Percentiles rank a stretch among this genome's conserved stretches.
Conservation (phyloP, 2,113 vertebrate genomes). For the Sinocyclocheilus anophthalmus region DNA sequence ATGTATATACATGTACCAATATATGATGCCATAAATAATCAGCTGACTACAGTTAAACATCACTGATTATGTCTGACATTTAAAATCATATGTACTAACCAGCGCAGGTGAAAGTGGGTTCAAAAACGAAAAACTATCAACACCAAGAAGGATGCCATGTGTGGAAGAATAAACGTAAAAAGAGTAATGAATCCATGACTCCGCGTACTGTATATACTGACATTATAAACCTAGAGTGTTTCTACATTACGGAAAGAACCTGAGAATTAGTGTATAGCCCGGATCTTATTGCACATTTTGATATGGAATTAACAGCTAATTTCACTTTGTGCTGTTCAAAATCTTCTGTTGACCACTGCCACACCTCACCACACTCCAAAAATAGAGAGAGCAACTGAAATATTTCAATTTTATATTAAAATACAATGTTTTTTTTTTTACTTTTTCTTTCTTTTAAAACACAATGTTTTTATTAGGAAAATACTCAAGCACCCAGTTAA, state of each 20-base stretch:
- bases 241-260: constrained; percentile 3
- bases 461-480: constrained; percentile 10
- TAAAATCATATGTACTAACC: not conserved
- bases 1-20: constrained; percentile 4
- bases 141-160: not conserved
- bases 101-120: not conserved
- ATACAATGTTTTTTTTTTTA: not conserved
- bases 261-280: constrained; percentile 10
- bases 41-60: not conserved
- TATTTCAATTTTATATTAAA: not conserved
- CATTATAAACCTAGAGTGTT: constrained; percentile 1
- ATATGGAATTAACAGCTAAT: constrained; percentile 14
- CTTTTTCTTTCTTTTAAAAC: not conserved
- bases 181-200: not conserved
- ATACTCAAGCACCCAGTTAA: constrained; percentile 28
- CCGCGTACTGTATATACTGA: not conserved
- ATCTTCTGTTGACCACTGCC: not conserved
- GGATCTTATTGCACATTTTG: constrained; percentile 34
- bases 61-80: not conserved
- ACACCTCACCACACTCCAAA: not conserved
- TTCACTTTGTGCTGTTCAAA: constrained; percentile 1
- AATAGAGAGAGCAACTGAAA: not conserved
- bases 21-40: constrained; percentile 12
- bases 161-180: not conserved
- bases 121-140: not conserved